A percentile compares a stretch with the other conserved stretches of the same genome.
Evolutionary conservation across 2,113 vertebrate genomes (phyloP).

Genomic region (Lethenteron reissneri): DNA sequence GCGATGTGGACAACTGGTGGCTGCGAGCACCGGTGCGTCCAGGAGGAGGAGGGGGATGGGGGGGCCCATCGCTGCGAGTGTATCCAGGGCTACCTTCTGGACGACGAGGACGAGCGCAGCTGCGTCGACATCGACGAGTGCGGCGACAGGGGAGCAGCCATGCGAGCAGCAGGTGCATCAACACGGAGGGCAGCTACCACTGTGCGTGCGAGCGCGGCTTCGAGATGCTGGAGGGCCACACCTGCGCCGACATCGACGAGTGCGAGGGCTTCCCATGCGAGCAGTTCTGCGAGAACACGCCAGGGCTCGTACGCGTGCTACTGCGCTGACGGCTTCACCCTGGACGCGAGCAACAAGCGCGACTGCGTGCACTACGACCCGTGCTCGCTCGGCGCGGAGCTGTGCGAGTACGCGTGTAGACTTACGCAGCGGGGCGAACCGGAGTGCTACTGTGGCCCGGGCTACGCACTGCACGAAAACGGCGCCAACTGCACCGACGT

Average conservation of each 20-base stretch:
- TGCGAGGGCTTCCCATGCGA: background rate
- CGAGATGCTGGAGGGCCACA: background rate
- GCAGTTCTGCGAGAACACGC: background rate
- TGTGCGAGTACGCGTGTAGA: no score
- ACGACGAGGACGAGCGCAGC: background rate
- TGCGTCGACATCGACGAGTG: slow-evolving; percentile 4
- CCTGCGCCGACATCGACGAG: background rate
- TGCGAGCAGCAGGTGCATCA: slow-evolving; percentile 5
- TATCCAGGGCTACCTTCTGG: background rate
- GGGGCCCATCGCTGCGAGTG: background rate
- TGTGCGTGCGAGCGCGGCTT: background rate
- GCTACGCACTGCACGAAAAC: background rate
- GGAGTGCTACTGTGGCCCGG: background rate
- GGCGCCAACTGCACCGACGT: slow-evolving; percentile 4
- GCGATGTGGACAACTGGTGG: background rate
- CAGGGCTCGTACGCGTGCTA: background rate
- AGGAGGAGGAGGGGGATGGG: background rate
- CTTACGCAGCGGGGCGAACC: background rate
- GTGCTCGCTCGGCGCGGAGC: background rate
- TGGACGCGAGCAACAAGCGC: background rate
- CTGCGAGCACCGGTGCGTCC: slow-evolving; percentile 1
- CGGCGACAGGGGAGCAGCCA: background rate
- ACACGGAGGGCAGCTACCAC: slow-evolving; percentile 1
- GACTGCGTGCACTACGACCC: background rate
- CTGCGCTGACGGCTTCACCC: background rate